A percentile compares a stretch with the other conserved stretches of the same genome.
Conservation (phyloP, 2,113 vertebrate genomes). For the Elachura formosa region DNA sequence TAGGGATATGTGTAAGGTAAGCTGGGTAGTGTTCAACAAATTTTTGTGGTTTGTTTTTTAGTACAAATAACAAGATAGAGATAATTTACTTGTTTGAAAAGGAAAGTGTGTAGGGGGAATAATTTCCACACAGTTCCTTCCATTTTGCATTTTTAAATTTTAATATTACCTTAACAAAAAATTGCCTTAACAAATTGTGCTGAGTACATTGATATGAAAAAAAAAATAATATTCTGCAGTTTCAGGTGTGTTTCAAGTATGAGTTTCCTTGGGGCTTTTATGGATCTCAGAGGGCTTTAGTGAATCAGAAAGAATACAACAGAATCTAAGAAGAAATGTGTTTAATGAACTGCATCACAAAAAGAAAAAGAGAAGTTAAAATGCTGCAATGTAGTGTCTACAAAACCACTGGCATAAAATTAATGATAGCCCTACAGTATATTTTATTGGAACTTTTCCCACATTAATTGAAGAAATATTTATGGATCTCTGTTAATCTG, state of each 20-base stretch:
- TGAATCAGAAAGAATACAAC: slow-evolving; percentile 4
- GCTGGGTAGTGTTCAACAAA: background rate
- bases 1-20: background rate
- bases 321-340: slow-evolving; percentile 10
- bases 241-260: slow-evolving; percentile 21
- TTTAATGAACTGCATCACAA: slow-evolving; percentile 14
- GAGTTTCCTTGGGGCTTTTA: slow-evolving; percentile 2
- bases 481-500: background rate
- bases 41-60: slow-evolving; percentile 1
- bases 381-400: background rate
- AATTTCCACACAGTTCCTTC: background rate
- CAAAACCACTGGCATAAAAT: background rate
- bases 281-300: background rate
- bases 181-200: slow-evolving; percentile 42
- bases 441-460: background rate
- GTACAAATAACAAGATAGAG: background rate
- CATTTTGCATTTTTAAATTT: slow-evolving; percentile 32
- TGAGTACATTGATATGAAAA: slow-evolving; percentile 22
- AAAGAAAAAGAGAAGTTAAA: slow-evolving; percentile 41
- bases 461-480: background rate
- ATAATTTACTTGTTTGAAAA: slow-evolving; percentile 37
- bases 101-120: background rate
- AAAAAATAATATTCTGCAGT: background rate
- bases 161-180: slow-evolving; percentile 46
- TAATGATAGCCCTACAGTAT: background rate